These are phyloP conservation scores for Mimas tiliae DNA, from an alignment of 2,888 invertebrate genomes.

Conservation along the genomic window DNA sequence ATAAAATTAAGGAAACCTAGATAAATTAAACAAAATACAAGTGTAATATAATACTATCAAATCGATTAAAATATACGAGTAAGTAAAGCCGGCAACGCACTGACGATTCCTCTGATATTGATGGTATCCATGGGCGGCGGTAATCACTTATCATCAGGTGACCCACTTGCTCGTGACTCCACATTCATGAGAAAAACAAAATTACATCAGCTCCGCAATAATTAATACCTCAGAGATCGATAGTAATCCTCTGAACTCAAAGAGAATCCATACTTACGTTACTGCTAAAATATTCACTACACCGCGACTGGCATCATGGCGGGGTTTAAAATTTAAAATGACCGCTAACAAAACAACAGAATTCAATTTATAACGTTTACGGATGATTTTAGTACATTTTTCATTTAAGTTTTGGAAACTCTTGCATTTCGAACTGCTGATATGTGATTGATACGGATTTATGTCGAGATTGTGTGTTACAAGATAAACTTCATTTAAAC, in stretches of 20 bases:
- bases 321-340: slow-evolving; percentile 36
- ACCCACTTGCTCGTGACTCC: too few relatives aligned
- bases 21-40: too few relatives aligned
- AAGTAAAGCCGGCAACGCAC: too few relatives aligned
- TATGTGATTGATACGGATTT: neutral
- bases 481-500: too few relatives aligned
- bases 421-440: neutral
- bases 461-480: too few relatives aligned
- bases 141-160: too few relatives aligned
- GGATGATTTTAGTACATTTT: slow-evolving; percentile 7
- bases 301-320: neutral
- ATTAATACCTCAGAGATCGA: neutral
- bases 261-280: slow-evolving; percentile 2
- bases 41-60: neutral
- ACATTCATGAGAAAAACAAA: too few relatives aligned
- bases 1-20: too few relatives aligned
- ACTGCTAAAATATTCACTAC: slow-evolving; percentile 3
- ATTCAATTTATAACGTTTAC: slow-evolving; percentile 30
- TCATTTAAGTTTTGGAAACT: neutral
- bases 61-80: neutral
- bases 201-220: neutral
- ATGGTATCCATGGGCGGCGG: too few relatives aligned
- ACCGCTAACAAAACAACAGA: slow-evolving; percentile 29
- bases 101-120: too few relatives aligned
- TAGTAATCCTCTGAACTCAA: neutral